Evolutionary conservation across 1,140 invertebrate species (phyloP).

Genomic region (Orussus abietinus): DNA sequence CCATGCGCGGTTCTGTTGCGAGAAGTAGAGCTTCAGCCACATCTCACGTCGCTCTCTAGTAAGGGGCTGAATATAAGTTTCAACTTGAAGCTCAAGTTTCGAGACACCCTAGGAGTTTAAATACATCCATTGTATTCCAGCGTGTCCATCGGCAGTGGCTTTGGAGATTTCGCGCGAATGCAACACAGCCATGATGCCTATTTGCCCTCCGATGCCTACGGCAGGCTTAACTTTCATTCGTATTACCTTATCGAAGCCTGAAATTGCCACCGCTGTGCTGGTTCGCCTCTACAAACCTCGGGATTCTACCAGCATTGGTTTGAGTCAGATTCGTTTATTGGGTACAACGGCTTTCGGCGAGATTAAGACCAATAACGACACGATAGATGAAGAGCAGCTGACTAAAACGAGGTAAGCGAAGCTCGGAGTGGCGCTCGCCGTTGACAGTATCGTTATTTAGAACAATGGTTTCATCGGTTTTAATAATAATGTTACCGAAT

Average conservation of each 20-base stretch:
- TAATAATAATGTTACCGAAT: slow-evolving; percentile 3
- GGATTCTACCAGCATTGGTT: slow-evolving; percentile 81
- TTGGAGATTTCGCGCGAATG: slow-evolving; percentile 67
- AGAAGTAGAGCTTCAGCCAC: slow-evolving; percentile 85
- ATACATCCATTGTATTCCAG: no score
- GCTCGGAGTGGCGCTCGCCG: not conserved
- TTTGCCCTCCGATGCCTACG: slow-evolving; percentile 71
- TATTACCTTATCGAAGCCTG: slow-evolving; percentile 73
- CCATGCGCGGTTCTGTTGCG: slow-evolving; percentile 86
- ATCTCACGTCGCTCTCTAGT: slow-evolving; percentile 78
- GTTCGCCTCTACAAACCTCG: slow-evolving; percentile 73
- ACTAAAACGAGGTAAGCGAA: slow-evolving; percentile 48
- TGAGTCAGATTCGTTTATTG: slow-evolving; percentile 82
- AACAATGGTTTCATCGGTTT: not conserved
- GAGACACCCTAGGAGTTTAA: no score
- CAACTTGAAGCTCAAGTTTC: no score
- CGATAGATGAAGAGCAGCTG: slow-evolving; percentile 47
- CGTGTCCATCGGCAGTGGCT: slow-evolving; percentile 86
- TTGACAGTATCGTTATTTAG: not conserved
- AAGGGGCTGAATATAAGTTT: no score
- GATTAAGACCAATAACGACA: slow-evolving; percentile 44
- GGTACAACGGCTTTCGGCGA: slow-evolving; percentile 75
- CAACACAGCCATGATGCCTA: slow-evolving; percentile 59
- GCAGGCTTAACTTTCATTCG: slow-evolving; percentile 83
- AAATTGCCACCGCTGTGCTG: slow-evolving; percentile 69